Evolutionary conservation across 1,140 invertebrate genomes (phyloP).

Genomic region (Neodiprion lecontei): DNA sequence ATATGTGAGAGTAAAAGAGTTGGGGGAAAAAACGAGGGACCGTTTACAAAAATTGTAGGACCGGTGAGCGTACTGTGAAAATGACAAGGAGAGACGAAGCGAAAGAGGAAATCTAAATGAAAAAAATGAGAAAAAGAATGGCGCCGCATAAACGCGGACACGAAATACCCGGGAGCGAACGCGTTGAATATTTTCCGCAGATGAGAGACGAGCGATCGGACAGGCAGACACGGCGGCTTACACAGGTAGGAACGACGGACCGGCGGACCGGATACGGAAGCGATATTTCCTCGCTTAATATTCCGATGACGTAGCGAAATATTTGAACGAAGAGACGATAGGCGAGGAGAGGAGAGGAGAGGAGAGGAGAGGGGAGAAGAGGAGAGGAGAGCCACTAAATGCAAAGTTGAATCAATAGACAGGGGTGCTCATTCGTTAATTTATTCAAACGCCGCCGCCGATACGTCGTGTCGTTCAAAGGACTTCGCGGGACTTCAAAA

Average conservation of each 20-base stretch:
- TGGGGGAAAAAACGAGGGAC: not conserved
- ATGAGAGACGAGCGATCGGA: not conserved
- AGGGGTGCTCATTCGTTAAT: conserved; percentile 18
- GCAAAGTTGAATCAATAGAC: conserved; percentile 24
- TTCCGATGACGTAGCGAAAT: conserved; percentile 38
- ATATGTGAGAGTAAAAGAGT: conserved; percentile 3
- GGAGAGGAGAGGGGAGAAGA: not conserved
- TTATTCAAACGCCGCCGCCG: conserved; percentile 1
- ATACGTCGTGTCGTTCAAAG: not conserved
- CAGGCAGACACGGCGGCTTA: not conserved
- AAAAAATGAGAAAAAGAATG: not conserved
- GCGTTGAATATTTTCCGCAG: not conserved
- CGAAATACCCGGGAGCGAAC: not conserved
- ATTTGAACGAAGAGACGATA: conserved; percentile 15
- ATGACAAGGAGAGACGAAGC: not conserved
- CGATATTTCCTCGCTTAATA: conserved; percentile 40
- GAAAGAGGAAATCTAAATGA: not conserved
- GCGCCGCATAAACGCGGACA: not conserved
- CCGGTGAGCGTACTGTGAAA: conserved; percentile 13
- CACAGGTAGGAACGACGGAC: not conserved
- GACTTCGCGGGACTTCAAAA: no score
- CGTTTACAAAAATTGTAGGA: not conserved
- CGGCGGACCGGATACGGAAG: conserved; percentile 30
- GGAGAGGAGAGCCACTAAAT: conserved; percentile 14
- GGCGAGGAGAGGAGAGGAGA: conserved; percentile 10